Evolutionary conservation across 2,888 invertebrate genomes (phyloP), one percentile per base, ranked within the genome.

Genomic region (Spicauda simplicius): DNA sequence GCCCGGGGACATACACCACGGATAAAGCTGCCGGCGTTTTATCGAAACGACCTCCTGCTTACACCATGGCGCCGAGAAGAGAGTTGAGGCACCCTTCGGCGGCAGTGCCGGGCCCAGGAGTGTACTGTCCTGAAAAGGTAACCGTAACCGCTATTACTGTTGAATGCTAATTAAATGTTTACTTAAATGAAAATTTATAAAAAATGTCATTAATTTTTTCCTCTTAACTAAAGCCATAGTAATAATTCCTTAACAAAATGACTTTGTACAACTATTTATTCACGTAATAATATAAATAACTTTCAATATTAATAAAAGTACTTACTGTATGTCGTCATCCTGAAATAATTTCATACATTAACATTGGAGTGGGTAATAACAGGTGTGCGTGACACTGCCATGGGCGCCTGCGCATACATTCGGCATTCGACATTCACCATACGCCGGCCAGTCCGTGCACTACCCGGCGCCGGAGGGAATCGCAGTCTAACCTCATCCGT

Each of bases 1-100:
- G 98, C 52, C 98, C 99, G 11, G 98, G 97, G 54, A 95, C 97
- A 0, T 95, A 95, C 74, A 94, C 95, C 57, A 93, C 95, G n/a
- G 94, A 95, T 67, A 94, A 94, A 71, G 94, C 94, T 14, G 82
- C 88, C 0, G 77, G 89, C 16, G 91, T 85, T 16, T 78, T 91
- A 11, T 78, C 78, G 2, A 89, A 85, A 71, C 88, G 94, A 72
- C 95, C 97, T 12, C 98, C 98, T 0, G 95, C 97, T 37, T 99
- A 97, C 85, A 97, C 97, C 45, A 97, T 99, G 93, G 97, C 97
- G 48, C 95, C 93, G 7, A 84, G 91, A 70, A 79, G 93, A 72
- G 90, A 92, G 69, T 70, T 82, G 20, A 88, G 81, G 73, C 85
- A 79, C 19, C 85, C 92, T 0, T 78, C 94, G 3, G 88, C 84